Percentiles rank a stretch among this genome's conserved stretches.
phyloP scores from a whole-genome alignment of 1,140 invertebrate species.

The Ridgeia piscesae region DNA sequence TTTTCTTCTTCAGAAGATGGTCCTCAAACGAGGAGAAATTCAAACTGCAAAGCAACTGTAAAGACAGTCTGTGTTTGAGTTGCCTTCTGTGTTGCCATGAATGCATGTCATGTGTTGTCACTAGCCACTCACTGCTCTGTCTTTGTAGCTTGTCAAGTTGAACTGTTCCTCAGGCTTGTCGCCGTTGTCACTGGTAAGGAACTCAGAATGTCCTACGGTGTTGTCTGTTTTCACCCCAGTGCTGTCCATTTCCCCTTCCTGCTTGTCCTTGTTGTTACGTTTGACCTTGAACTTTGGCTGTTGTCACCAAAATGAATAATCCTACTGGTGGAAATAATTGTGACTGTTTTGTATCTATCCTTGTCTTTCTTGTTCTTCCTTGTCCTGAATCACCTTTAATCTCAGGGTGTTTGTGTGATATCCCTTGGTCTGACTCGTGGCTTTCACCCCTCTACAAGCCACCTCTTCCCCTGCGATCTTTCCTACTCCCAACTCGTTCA shows the following conservation, averaged over 20 bases:
- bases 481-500: too few relatives aligned
- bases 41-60: too few relatives aligned
- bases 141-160: constrained; percentile 5
- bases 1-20: too few relatives aligned
- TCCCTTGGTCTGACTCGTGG: too few relatives aligned
- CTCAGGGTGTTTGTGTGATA: too few relatives aligned
- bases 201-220: neutral
- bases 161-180: neutral
- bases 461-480: too few relatives aligned
- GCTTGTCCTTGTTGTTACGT: neutral
- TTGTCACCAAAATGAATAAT: neutral
- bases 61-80: too few relatives aligned
- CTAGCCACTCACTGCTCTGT: neutral
- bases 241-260: neutral
- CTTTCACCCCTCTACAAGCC: too few relatives aligned
- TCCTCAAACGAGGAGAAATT: too few relatives aligned
- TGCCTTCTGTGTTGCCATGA: neutral
- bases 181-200: neutral
- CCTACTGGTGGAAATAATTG: neutral
- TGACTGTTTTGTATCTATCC: neutral
- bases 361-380: neutral
- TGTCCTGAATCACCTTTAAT: too few relatives aligned
- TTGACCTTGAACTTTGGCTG: neutral
- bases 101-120: neutral
- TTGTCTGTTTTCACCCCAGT: neutral